Conservation (phyloP, 2,113 vertebrate species). For the Talpa occidentalis region DNA sequence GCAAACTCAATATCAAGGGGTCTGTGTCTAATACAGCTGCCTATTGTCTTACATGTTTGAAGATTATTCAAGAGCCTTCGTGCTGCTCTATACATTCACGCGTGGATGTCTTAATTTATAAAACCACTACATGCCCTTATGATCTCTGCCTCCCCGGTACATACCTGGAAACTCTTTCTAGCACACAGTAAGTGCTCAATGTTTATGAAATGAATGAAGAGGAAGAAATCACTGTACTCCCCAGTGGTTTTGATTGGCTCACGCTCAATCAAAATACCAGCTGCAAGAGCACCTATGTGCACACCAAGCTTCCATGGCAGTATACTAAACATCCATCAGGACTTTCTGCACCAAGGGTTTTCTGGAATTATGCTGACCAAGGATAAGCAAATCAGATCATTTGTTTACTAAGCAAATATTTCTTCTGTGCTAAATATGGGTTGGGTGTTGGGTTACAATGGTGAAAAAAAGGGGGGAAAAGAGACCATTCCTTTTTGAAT, state of each 20-base stretch:
- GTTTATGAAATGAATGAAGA: background rate
- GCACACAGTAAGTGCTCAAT: conserved; percentile 41
- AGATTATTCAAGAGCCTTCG: conserved; percentile 25
- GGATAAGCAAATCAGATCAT: background rate
- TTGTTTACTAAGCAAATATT: conserved; percentile 7
- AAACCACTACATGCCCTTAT: background rate
- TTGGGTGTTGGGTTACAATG: background rate
- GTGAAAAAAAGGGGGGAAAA: background rate
- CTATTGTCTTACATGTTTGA: conserved; percentile 51
- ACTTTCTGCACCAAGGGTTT: conserved; percentile 25
- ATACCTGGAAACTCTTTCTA: background rate
- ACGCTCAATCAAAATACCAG: background rate
- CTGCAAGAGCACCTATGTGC: background rate
- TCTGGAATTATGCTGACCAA: background rate
- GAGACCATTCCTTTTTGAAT: background rate
- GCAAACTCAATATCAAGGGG: conserved; percentile 29
- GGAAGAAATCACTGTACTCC: background rate
- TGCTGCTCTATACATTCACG: background rate
- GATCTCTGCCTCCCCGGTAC: background rate
- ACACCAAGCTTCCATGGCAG: background rate
- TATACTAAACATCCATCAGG: background rate
- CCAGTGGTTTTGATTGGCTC: too few relatives aligned
- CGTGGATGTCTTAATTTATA: conserved; percentile 52
- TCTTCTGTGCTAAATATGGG: background rate
- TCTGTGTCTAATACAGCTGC: conserved; percentile 51